These are phyloP conservation scores for Eospalax fontanierii DNA, from an alignment of 2,797 vertebrate species.

Conservation along the genomic window DNA sequence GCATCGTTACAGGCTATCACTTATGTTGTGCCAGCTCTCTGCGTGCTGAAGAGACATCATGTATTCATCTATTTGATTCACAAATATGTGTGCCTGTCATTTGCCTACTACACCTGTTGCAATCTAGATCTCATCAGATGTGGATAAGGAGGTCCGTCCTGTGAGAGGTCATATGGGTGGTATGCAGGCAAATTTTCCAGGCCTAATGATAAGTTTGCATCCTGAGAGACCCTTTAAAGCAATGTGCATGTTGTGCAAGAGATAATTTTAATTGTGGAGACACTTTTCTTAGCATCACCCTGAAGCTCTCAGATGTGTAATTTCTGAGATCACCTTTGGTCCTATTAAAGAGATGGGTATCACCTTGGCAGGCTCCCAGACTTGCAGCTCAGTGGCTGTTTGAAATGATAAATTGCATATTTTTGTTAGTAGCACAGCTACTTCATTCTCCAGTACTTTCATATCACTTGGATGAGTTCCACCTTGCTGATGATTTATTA, in stretches of 20 bases:
- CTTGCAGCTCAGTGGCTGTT: conserved; percentile 75
- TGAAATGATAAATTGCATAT: conserved; percentile 86
- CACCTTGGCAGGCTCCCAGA: conserved; percentile 85
- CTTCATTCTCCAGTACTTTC: conserved; percentile 79
- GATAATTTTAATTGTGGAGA: conserved; percentile 66
- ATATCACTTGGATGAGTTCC: conserved; percentile 81
- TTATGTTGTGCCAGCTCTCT: too few relatives aligned
- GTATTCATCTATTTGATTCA: neutral
- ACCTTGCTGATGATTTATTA: conserved; percentile 83
- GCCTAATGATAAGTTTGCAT: neutral
- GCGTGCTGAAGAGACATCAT: accelerated
- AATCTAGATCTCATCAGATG: neutral
- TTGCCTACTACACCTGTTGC: too few relatives aligned
- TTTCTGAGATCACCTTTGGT: conserved; percentile 84
- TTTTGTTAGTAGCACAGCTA: conserved; percentile 85
- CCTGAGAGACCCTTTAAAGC: neutral
- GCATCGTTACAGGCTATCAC: neutral
- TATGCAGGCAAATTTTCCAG: neutral
- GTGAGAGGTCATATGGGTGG: neutral
- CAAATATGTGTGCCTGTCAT: accelerated
- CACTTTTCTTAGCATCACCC: conserved; percentile 51
- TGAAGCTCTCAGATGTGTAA: conserved; percentile 68
- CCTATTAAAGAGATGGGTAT: conserved; percentile 86
- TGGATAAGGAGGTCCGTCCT: neutral
- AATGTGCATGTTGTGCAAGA: neutral